Evolutionary conservation across 1,140 invertebrate genomes (phyloP).

Genomic region (Polypedilum pembai): DNA sequence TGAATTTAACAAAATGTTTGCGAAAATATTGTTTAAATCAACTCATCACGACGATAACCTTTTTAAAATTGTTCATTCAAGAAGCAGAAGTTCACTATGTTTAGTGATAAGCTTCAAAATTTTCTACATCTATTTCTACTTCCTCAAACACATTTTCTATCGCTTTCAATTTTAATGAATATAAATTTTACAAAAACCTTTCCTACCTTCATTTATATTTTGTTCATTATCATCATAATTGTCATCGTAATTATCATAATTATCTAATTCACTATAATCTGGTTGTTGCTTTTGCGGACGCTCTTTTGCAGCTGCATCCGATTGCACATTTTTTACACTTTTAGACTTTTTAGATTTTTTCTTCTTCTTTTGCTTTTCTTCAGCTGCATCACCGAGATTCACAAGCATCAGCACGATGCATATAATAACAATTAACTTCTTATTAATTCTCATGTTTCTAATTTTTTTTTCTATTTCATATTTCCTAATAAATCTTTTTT

Average conservation of each 20-base stretch:
- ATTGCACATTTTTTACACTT: background rate
- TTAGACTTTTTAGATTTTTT: constrained; percentile 21
- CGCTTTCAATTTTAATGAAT: background rate
- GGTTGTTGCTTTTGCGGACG: constrained; percentile 29
- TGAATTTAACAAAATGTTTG: background rate
- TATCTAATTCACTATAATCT: constrained; percentile 32
- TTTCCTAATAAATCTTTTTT: background rate
- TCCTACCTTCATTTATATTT: constrained; percentile 32
- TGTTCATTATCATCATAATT: constrained; percentile 32
- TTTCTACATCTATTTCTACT: constrained; percentile 28
- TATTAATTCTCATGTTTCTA: constrained; percentile 28
- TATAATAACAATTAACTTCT: constrained; percentile 1
- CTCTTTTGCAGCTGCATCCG: constrained; percentile 18
- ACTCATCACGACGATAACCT: background rate
- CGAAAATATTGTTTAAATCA: background rate
- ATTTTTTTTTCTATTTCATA: background rate
- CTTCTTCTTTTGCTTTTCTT: constrained; percentile 8
- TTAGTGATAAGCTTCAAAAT: background rate
- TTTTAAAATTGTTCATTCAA: background rate
- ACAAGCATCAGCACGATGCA: background rate
- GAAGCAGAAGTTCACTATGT: background rate
- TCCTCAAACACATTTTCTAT: constrained; percentile 12
- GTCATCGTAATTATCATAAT: constrained; percentile 37
- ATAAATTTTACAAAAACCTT: constrained; percentile 31
- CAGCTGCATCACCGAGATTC: background rate